phyloP scores from a whole-genome alignment of 2,113 vertebrate species.

The Rostratula benghalensis region DNA sequence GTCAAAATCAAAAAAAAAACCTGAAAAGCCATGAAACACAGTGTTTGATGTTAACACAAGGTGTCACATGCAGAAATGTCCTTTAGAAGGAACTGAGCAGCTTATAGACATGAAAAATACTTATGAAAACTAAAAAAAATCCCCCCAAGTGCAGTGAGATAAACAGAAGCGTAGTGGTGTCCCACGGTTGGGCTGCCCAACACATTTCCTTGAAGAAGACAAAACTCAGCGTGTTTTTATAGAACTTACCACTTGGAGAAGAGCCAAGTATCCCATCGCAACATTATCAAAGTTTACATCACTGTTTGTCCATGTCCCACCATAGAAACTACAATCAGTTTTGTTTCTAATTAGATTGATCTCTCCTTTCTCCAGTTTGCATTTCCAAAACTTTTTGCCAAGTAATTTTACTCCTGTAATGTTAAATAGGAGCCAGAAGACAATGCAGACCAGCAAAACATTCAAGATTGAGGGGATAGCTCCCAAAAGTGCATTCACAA shows the following conservation, averaged over 20 bases:
- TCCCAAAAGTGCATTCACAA: slow-evolving; percentile 75
- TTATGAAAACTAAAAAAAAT: neutral
- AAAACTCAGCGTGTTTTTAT: neutral
- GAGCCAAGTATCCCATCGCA: slow-evolving; percentile 75
- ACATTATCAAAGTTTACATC: slow-evolving; percentile 77
- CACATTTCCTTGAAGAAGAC: neutral
- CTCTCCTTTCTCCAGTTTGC: neutral
- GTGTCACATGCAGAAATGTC: neutral
- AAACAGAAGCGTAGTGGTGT: neutral
- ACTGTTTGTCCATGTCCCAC: slow-evolving; percentile 18
- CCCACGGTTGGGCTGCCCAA: neutral
- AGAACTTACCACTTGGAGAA: slow-evolving; percentile 78
- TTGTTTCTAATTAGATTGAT: fast-evolving
- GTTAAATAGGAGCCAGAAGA: slow-evolving; percentile 82
- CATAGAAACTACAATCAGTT: fast-evolving
- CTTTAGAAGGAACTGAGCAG: neutral
- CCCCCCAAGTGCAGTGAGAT: neutral
- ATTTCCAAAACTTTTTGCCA: slow-evolving; percentile 66
- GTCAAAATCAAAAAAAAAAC: neutral
- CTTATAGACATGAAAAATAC: neutral
- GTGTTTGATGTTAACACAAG: neutral
- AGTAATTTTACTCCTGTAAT: slow-evolving; percentile 73
- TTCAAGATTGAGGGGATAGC: slow-evolving; percentile 80
- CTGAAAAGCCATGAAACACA: neutral
- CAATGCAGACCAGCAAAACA: slow-evolving; percentile 77